Conservation (phyloP, 2,113 vertebrate genomes). For the Colius striatus region DNA sequence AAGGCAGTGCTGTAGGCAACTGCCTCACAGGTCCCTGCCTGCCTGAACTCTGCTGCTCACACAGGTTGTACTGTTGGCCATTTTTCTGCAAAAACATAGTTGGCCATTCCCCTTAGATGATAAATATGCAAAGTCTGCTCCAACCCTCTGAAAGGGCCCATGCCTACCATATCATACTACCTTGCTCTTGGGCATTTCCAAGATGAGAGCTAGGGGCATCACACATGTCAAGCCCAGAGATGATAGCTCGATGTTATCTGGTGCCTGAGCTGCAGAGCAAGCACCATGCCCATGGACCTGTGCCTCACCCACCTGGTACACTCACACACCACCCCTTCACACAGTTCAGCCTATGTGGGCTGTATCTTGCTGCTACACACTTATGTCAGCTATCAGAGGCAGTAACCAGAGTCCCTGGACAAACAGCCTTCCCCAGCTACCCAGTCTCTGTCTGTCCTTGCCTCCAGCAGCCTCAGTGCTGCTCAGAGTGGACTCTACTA, state of each 20-base stretch:
- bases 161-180: neutral
- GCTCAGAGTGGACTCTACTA: neutral
- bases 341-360: accelerated
- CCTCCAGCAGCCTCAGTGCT: neutral
- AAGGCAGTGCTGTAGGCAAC: neutral
- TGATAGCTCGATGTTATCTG: neutral
- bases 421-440: neutral
- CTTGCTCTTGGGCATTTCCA: neutral
- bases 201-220: neutral
- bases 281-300: neutral
- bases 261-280: neutral
- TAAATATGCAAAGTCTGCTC: accelerated
- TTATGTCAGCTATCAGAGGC: accelerated
- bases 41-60: neutral
- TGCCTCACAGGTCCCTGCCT: accelerated
- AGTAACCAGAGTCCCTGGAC: neutral
- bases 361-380: neutral
- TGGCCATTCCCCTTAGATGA: neutral
- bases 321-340: neutral
- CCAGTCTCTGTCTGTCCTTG: neutral
- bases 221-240: neutral
- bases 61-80: neutral
- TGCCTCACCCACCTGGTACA: neutral
- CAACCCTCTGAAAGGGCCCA: neutral
- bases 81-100: neutral